Conservation (phyloP, 92 coral and sea anemone species). For the Pocillopora meandrina region DNA sequence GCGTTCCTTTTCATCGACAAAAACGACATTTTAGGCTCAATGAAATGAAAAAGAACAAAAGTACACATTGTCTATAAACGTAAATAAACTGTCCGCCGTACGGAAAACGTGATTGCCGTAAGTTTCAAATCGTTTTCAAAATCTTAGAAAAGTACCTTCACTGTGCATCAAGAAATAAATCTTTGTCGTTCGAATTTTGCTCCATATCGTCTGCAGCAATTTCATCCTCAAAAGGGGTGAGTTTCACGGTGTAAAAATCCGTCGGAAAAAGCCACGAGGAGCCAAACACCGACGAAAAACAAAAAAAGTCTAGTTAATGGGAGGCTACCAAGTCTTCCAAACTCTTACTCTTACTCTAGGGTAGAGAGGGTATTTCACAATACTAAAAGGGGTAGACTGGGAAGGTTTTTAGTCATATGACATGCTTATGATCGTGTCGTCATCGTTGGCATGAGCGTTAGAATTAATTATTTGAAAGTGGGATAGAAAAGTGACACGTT, state of each 20-base stretch:
- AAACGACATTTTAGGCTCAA: not conserved
- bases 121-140: not conserved
- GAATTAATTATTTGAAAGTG: no score
- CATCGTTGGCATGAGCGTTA: no score
- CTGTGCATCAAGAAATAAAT: not conserved
- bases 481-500: not conserved
- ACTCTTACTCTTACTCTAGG: not conserved
- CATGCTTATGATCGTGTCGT: not conserved
- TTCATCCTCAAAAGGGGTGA: not conserved
- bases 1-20: slow-evolving; percentile 17
- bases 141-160: slow-evolving; percentile 15
- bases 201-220: slow-evolving; percentile 5
- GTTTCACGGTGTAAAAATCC: not conserved
- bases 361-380: not conserved
- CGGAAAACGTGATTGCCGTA: not conserved
- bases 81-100: slow-evolving; percentile 1
- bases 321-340: slow-evolving; percentile 47
- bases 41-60: slow-evolving; percentile 14
- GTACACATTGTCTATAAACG: not conserved
- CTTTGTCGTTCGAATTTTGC: not conserved
- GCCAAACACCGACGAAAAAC: slow-evolving; percentile 26
- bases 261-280: slow-evolving; percentile 42
- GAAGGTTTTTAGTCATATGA: slow-evolving; percentile 7
- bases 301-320: slow-evolving; percentile 53
- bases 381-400: not conserved